phyloP scores from a whole-genome alignment of 2,888 invertebrate species.

The Empis livida region DNA sequence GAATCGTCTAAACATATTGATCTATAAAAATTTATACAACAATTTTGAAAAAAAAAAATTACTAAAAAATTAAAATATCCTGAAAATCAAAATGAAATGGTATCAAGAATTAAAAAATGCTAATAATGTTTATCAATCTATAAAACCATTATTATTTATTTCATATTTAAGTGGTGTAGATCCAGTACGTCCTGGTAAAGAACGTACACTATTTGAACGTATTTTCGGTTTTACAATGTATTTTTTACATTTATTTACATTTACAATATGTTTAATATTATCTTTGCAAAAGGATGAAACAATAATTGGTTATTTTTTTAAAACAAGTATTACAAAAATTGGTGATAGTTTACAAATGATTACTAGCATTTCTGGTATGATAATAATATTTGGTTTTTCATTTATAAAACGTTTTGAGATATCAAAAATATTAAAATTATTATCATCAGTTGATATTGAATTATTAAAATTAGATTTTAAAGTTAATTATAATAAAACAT shows the following conservation, averaged over 20 bases:
- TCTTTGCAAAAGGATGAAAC: conserved; percentile 12
- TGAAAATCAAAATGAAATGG: too few species aligned
- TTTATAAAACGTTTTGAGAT: too few species aligned
- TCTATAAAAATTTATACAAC: too few species aligned
- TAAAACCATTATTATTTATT: conserved; percentile 23
- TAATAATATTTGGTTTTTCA: conserved; percentile 1
- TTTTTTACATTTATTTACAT: conserved; percentile 15
- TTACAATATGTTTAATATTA: conserved; percentile 13
- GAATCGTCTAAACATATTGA: too few species aligned
- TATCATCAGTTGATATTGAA: not conserved
- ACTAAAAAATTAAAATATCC: too few species aligned
- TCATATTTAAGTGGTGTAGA: conserved; percentile 25
- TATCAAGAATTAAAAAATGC: conserved; percentile 15
- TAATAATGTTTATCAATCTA: conserved; percentile 27
- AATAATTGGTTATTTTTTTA: conserved; percentile 20
- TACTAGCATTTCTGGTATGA: conserved; percentile 21
- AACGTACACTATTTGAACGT: conserved; percentile 17
- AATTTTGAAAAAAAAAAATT: too few species aligned
- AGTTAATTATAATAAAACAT: not conserved
- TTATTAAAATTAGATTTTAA: not conserved
- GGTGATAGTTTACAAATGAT: conserved; percentile 22
- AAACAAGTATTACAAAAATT: conserved; percentile 18
- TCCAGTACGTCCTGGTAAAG: conserved; percentile 15
- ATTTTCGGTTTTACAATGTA: conserved; percentile 16
- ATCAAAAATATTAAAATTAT: not conserved